Percentiles rank a stretch among this genome's conserved stretches.
Conservation (phyloP, 2,888 invertebrate species). For the Stenodema calcarata region DNA sequence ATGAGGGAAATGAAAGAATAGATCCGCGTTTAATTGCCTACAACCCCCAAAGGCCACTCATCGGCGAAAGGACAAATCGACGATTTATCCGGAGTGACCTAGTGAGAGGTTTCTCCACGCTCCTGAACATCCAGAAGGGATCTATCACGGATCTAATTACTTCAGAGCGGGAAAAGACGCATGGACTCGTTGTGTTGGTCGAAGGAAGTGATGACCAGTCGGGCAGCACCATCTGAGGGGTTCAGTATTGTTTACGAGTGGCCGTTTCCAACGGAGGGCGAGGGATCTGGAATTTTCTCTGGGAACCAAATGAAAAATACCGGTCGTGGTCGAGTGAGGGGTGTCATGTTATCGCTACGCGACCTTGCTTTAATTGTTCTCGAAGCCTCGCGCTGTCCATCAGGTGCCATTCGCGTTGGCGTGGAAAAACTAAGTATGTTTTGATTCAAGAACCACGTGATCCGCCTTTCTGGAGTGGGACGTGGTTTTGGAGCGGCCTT, state of each 20-base stretch:
- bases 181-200: not conserved
- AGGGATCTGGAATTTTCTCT: not conserved
- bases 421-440: no score
- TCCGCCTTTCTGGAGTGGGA: no score
- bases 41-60: not conserved
- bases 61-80: not conserved
- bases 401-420: no score
- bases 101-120: not conserved
- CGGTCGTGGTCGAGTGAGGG: not conserved
- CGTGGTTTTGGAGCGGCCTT: no score
- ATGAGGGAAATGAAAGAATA: not conserved
- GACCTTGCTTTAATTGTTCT: not conserved
- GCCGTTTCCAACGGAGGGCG: not conserved
- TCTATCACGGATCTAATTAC: constrained; percentile 16
- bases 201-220: not conserved
- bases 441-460: no score
- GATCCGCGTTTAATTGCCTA: constrained; percentile 1
- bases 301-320: constrained; percentile 14
- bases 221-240: not conserved
- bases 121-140: not conserved
- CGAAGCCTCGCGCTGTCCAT: no score
- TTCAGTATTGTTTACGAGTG: not conserved
- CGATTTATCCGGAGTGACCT: constrained; percentile 9
- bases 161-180: constrained; percentile 6
- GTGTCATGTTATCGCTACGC: not conserved